phyloP scores from a whole-genome alignment of 2,113 vertebrate genomes.

The Phrynosoma platyrhinos region DNA sequence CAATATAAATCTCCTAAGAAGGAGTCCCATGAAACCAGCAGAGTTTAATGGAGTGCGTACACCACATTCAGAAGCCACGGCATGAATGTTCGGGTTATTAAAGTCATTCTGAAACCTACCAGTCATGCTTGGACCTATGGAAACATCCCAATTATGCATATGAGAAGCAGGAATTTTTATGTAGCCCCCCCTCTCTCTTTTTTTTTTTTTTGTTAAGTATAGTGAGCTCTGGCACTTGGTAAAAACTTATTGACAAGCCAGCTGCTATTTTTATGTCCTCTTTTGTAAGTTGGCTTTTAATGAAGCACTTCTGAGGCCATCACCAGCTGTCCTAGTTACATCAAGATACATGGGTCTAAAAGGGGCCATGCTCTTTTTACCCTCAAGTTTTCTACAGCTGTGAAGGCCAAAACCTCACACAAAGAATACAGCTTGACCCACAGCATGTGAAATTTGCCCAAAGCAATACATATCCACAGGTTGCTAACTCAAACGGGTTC shows the following conservation, averaged over 20 bases:
- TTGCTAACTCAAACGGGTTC: constrained; percentile 56
- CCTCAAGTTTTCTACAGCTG: background rate
- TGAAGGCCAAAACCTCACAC: constrained; percentile 31
- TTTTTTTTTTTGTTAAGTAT: constrained; percentile 10
- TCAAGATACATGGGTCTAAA: constrained; percentile 21
- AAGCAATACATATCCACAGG: constrained; percentile 57
- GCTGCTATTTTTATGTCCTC: constrained; percentile 21
- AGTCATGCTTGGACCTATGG: background rate
- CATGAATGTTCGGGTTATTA: background rate
- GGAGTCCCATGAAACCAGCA: constrained; percentile 16
- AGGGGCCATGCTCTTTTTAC: constrained; percentile 5
- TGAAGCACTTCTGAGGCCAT: constrained; percentile 27
- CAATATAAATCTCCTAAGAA: background rate
- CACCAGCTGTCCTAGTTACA: constrained; percentile 30
- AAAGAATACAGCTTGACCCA: constrained; percentile 12
- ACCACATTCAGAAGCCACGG: background rate
- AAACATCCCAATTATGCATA: constrained; percentile 1
- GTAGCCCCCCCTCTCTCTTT: background rate
- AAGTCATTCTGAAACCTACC: constrained; percentile 18
- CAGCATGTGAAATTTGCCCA: constrained; percentile 59
- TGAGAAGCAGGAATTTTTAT: background rate
- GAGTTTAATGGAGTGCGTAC: background rate
- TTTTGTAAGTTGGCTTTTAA: constrained; percentile 44
- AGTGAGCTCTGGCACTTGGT: background rate
- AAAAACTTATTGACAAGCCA: background rate